A percentile compares a stretch with the other conserved stretches of the same genome.
Evolutionary conservation across 2,113 vertebrate genomes (phyloP).

Genomic region (Fregetta grallaria): DNA sequence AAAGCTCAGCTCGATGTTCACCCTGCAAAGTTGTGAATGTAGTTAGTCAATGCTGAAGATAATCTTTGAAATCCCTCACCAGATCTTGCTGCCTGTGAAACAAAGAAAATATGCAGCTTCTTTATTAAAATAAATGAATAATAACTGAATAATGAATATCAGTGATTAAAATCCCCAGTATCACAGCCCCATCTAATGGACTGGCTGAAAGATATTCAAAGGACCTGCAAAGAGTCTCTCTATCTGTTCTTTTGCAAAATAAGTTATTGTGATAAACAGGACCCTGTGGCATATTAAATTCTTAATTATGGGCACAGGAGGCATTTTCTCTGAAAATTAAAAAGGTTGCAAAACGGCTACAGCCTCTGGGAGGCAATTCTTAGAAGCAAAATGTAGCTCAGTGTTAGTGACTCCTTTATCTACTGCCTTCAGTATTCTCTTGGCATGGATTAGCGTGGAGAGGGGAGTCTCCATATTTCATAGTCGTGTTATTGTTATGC

Average conservation of each 20-base stretch:
- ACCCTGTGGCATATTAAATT: background rate
- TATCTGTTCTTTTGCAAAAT: background rate
- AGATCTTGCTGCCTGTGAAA: background rate
- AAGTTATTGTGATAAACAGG: slow-evolving; percentile 8
- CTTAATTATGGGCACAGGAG: slow-evolving; percentile 30
- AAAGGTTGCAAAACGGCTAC: slow-evolving; percentile 36
- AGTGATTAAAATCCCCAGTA: slow-evolving; percentile 38
- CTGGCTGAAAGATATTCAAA: slow-evolving; percentile 36
- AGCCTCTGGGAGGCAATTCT: slow-evolving; percentile 20
- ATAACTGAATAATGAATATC: background rate
- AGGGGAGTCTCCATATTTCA: slow-evolving; percentile 24
- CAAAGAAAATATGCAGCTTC: background rate
- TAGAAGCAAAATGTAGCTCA: background rate
- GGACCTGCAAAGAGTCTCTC: background rate
- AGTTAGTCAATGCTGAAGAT: background rate
- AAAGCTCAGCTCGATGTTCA: background rate
- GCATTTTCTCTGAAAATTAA: slow-evolving; percentile 33
- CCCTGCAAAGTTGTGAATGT: background rate
- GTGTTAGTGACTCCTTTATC: slow-evolving; percentile 30
- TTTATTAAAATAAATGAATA: slow-evolving; percentile 20
- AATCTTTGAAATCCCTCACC: background rate
- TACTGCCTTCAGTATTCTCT: slow-evolving; percentile 37
- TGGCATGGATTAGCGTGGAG: background rate
- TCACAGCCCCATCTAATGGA: slow-evolving; percentile 69
- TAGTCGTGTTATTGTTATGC: background rate